A percentile compares a stretch with the other conserved stretches of the same genome.
Conservation (phyloP, 1,140 invertebrate genomes). For the Sarcophaga peregrina region DNA sequence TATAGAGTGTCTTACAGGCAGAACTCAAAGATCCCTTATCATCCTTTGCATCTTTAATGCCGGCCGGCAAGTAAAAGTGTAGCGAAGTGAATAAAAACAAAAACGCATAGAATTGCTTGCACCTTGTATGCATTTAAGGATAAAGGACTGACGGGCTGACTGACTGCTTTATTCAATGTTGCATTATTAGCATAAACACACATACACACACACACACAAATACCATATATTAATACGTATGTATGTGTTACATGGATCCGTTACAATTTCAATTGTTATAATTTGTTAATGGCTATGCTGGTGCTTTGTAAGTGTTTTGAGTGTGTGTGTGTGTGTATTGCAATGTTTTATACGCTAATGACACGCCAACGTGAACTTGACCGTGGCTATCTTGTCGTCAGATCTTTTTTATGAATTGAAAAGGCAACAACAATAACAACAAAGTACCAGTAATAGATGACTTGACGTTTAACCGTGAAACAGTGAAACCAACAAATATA, state of each 20-base stretch:
- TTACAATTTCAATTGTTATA: slow-evolving; percentile 45
- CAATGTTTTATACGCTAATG: slow-evolving; percentile 63
- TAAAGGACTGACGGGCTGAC: neutral
- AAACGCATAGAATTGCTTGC: neutral
- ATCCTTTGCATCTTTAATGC: neutral
- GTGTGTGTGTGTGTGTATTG: slow-evolving; percentile 20
- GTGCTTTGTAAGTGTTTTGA: neutral
- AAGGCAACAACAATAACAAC: neutral
- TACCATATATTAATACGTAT: too few relatives aligned
- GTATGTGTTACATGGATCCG: slow-evolving; percentile 19
- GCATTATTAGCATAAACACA: neutral
- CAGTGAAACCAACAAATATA: neutral
- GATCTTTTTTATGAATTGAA: slow-evolving; percentile 48
- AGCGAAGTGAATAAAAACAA: too few relatives aligned
- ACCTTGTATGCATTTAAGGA: slow-evolving; percentile 28
- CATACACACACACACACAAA: too few relatives aligned
- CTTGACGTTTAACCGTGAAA: neutral
- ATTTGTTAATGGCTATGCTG: slow-evolving; percentile 42
- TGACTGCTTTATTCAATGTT: neutral
- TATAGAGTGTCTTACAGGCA: neutral
- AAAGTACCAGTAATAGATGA: neutral
- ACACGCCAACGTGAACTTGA: slow-evolving; percentile 65
- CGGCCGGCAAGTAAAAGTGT: too few relatives aligned
- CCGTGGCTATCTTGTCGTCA: slow-evolving; percentile 61
- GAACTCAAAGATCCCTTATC: slow-evolving; percentile 23